phyloP scores from a whole-genome alignment of 2,113 vertebrate genomes.

The Passer domesticus region DNA sequence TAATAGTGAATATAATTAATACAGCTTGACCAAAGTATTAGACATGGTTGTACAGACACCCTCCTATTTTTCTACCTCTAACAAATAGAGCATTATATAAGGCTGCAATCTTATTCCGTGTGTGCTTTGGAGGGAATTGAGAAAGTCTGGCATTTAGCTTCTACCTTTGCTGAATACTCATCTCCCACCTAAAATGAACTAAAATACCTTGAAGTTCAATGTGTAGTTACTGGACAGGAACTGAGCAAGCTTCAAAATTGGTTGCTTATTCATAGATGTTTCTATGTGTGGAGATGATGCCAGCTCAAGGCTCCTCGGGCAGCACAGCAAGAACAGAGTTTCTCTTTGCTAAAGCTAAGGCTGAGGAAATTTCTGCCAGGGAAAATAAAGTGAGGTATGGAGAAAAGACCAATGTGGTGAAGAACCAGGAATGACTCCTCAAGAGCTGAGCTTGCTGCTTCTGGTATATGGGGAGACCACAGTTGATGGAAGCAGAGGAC shows the following conservation, averaged over 20 bases:
- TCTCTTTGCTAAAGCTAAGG: background rate
- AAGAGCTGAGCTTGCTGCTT: background rate
- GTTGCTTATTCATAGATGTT: background rate
- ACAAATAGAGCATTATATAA: constrained; percentile 17
- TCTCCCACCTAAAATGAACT: background rate
- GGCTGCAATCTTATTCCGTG: background rate
- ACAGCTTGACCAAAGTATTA: constrained; percentile 32
- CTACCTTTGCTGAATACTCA: background rate
- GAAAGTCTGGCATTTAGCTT: background rate
- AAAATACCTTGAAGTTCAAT: background rate
- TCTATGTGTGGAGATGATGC: background rate
- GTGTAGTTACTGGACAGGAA: background rate
- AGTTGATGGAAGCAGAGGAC: rapidly evolving
- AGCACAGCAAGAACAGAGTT: background rate
- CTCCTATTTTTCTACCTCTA: background rate
- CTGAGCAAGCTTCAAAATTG: background rate
- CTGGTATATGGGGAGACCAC: background rate
- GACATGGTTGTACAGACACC: background rate
- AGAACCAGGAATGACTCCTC: background rate
- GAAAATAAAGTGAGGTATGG: background rate
- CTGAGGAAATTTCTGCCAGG: background rate
- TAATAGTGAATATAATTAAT: constrained; percentile 22
- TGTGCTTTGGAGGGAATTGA: background rate
- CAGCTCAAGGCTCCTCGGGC: background rate
- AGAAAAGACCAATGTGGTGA: background rate